Percentiles rank a stretch among this genome's conserved stretches.
Evolutionary conservation across 1,140 invertebrate genomes (phyloP).

Genomic region (Muscidifurax raptorellus): DNA sequence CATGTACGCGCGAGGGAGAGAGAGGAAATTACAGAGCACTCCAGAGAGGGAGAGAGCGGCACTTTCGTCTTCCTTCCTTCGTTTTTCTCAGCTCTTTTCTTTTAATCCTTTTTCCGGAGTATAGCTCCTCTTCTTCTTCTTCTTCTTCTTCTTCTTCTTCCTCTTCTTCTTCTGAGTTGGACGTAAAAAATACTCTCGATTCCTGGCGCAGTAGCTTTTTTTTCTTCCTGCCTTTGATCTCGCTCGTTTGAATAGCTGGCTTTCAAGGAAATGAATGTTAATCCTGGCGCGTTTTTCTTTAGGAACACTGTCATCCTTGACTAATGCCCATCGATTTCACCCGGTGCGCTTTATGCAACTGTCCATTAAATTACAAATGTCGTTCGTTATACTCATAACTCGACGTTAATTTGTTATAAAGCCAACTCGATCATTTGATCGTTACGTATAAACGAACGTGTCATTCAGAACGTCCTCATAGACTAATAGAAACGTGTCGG

Average conservation of each 20-base stretch:
- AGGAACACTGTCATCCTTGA: neutral
- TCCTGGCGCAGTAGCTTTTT: neutral
- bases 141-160: constrained; percentile 10
- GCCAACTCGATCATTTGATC: too few relatives aligned
- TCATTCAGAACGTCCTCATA: neutral
- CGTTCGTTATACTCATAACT: neutral
- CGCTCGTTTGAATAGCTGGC: constrained; percentile 40
- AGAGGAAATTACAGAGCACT: constrained; percentile 41
- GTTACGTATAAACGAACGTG: too few relatives aligned
- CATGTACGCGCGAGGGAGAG: constrained; percentile 41
- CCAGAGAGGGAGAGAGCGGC: neutral
- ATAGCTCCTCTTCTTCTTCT: neutral
- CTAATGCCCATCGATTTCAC: constrained; percentile 29
- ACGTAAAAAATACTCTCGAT: constrained; percentile 36
- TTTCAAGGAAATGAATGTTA: constrained; percentile 51
- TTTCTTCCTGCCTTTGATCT: constrained; percentile 43
- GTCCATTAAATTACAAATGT: neutral
- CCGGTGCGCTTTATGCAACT: neutral
- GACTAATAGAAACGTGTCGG: constrained; percentile 19
- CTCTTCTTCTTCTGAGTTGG: neutral
- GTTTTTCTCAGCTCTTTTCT: neutral
- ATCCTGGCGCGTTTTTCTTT: constrained; percentile 23
- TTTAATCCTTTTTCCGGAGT: constrained; percentile 8
- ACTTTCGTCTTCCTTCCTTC: constrained; percentile 12
- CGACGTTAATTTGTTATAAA: too few relatives aligned